A percentile compares a stretch with the other conserved stretches of the same genome.
phyloP scores from a whole-genome alignment of 2,888 invertebrate species.

The Eremobia ochroleuca region DNA sequence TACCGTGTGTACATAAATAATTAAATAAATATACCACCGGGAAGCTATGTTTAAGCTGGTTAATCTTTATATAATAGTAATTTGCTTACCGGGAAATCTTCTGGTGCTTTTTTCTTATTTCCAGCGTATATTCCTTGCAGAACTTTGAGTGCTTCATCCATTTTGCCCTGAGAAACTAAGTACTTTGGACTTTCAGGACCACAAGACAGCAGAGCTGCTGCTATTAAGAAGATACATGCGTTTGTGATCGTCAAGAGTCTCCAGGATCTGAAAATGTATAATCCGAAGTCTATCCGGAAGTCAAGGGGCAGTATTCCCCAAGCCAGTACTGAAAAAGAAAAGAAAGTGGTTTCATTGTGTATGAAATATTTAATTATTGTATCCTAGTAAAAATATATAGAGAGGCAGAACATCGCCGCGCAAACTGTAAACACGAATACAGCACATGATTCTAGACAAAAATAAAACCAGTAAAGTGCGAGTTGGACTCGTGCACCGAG shows the following conservation, averaged over 20 bases:
- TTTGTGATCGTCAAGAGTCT: slow-evolving; percentile 93
- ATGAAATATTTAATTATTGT: no score
- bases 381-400: no score
- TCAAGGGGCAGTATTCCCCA: slow-evolving; percentile 92
- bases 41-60: no score
- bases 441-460: no score
- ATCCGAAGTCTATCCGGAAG: slow-evolving; percentile 84
- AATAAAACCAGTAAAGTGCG: no score
- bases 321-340: slow-evolving; percentile 89
- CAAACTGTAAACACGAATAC: no score
- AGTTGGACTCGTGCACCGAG: no score
- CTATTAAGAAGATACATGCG: slow-evolving; percentile 91
- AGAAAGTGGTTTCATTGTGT: not conserved
- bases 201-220: slow-evolving; percentile 89
- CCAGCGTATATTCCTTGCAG: slow-evolving; percentile 91
- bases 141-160: slow-evolving; percentile 92
- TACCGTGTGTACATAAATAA: no score
- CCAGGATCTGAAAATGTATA: slow-evolving; percentile 93
- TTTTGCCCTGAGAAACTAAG: slow-evolving; percentile 92
- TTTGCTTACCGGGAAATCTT: slow-evolving; percentile 91
- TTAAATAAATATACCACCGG: no score
- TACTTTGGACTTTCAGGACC: slow-evolving; percentile 96
- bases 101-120: slow-evolving; percentile 81
- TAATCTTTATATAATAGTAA: no score
- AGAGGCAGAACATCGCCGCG: no score